Conservation (phyloP, 2,888 invertebrate species). For the Colletes collaris region DNA sequence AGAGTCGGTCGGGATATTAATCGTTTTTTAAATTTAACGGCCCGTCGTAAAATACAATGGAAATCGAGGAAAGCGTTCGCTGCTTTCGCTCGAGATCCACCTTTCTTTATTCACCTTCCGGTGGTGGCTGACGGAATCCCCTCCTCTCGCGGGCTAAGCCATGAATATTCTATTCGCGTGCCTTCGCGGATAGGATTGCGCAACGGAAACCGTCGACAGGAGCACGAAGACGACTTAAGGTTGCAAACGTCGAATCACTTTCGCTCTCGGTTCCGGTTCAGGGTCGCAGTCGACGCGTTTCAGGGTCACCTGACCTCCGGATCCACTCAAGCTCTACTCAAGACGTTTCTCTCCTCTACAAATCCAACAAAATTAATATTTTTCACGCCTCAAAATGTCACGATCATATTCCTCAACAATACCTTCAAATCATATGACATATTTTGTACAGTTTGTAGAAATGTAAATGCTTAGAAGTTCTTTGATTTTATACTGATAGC, state of each 20-base stretch:
- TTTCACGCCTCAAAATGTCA: too few relatives aligned
- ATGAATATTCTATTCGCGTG: slow-evolving; percentile 71
- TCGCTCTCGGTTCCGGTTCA: slow-evolving; percentile 77
- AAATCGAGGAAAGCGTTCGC: not conserved
- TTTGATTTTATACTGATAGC: too few relatives aligned
- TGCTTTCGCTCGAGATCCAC: not conserved
- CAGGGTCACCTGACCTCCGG: slow-evolving; percentile 61
- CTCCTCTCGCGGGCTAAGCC: slow-evolving; percentile 2
- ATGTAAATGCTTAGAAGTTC: too few relatives aligned
- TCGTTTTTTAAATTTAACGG: not conserved
- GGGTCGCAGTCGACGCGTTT: slow-evolving; percentile 70
- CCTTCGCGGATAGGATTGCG: slow-evolving; percentile 67
- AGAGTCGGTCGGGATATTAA: not conserved
- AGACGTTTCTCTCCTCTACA: too few relatives aligned
- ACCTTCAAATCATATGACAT: too few relatives aligned
- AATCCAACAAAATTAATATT: too few relatives aligned
- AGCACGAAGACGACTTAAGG: slow-evolving; percentile 53
- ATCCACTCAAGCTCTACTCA: not conserved
- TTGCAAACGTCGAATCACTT: slow-evolving; percentile 71
- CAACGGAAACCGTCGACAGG: slow-evolving; percentile 44
- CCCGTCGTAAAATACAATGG: not conserved
- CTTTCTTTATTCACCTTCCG: slow-evolving; percentile 24
- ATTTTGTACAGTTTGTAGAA: too few relatives aligned
- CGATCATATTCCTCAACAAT: too few relatives aligned
- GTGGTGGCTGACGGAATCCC: slow-evolving; percentile 17